Base-by-base conservation (phyloP, 2,888 invertebrate genomes). In the Sylvicola cinctus region DNA sequence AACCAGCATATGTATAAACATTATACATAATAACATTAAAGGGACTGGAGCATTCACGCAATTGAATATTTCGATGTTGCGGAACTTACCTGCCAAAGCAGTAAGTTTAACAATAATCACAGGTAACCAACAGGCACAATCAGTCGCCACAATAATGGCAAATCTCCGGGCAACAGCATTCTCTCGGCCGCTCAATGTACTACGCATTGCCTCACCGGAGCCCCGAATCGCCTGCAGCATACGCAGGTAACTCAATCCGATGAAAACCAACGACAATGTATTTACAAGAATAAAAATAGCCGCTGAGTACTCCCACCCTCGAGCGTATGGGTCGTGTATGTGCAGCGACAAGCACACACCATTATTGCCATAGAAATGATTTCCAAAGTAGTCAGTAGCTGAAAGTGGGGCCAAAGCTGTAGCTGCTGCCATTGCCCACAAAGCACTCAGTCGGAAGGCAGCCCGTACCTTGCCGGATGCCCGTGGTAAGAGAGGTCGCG, bases 221-320 rank as follows among this genome's bases (percentile, higher is more conserved):
- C 61, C 60, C 16, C 61, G 57, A 37, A 70, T 69, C 30, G 65
- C 66, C 37, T 60, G 53, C 38, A 68, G 54, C 69, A 70, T 70
- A 37, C 62, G 52, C 38, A 62, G 44, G 45, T 70, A 70, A 6
- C 69, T 66, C 45, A 59, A 63, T 37, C 60, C 55, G 39, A 70
- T 68, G 46, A 69, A 69, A 20, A 58, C 45, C 43, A 70, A 49
- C 3, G 68, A 67, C 12, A 63, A 34, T 0, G 65, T 56, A 46
- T 70, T 69, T 35, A 68, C 49, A 38, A 60, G 52, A 39, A 68
- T 62, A 45, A 68, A 70, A 46, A 70, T 54, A 14, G 58, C 50
- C 1, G 66, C 63, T 1, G 68, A 68, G 43, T 69, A 70, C 43
- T 68, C 62, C 69, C 69, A 68, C 17, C 66, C 68, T 64, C 64